Evolutionary conservation across 2,113 vertebrate species (phyloP).

Genomic region (Corythoichthys intestinalis): DNA sequence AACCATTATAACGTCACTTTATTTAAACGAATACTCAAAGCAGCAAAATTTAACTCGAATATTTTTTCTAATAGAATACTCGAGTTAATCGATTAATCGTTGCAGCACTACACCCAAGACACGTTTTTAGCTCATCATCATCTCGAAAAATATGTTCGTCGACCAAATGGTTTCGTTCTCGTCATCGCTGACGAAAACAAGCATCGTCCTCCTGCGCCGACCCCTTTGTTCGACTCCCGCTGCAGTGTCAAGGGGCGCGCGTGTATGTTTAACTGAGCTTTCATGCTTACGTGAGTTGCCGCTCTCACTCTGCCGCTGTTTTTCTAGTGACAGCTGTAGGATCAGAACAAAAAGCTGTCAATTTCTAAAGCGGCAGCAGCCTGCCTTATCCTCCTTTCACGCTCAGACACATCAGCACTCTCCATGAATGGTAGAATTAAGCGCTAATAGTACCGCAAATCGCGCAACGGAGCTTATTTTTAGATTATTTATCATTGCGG

Average conservation of each 20-base stretch:
- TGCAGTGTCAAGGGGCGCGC: slow-evolving; percentile 40
- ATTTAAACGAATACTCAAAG: no score
- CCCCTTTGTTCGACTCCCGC: slow-evolving; percentile 41
- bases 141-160: no score
- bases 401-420: background rate
- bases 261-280: slow-evolving; percentile 21
- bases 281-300: slow-evolving; percentile 44
- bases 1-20: no score
- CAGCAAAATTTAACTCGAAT: no score
- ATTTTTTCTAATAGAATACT: no score
- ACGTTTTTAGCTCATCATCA: no score
- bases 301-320: slow-evolving; percentile 36
- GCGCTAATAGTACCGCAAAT: background rate
- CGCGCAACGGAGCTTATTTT: background rate
- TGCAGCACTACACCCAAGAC: no score
- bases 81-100: no score
- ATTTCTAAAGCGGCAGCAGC: slow-evolving; percentile 45
- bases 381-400: slow-evolving; percentile 5
- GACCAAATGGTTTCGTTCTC: no score
- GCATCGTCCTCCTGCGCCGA: slow-evolving; percentile 23
- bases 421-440: slow-evolving; percentile 19
- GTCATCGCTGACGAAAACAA: no score
- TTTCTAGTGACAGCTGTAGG: slow-evolving; percentile 68
- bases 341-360: slow-evolving; percentile 67
- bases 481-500: background rate